Base-by-base conservation (phyloP, 2,888 invertebrate species). In the Crossocerus cetratus region DNA sequence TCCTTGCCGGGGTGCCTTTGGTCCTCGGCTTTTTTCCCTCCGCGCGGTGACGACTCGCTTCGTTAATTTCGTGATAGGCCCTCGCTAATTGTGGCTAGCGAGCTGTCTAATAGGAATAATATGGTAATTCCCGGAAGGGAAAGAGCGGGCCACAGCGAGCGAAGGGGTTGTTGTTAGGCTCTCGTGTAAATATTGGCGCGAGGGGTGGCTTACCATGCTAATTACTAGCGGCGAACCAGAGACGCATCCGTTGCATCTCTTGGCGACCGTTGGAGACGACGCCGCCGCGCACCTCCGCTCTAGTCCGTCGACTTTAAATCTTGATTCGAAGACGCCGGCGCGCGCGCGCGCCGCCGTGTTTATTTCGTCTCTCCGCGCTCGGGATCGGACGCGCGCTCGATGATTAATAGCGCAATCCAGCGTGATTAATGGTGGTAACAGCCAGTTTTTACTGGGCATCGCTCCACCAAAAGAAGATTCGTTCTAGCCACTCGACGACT, bases 41-140 rank as follows among this genome's bases (percentile, higher is more conserved):
- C 1, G 3, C 44, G 65, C 71, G 80, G 67, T 81, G 86, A 32
- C 32, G 32, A 86, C 67, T 81, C 77, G 88, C 85, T 87, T 88
- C 87, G 87, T 89, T 89, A 88, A 86, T 86, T 89, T 85, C 74
- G 77, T 86, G 87, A 85, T 83, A 82, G 84, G 82, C 83, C 76
- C 84, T 84, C 84, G 87, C 87, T 88, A 88, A 88, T 88, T 89
- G 88, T 84, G 89, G 88, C 87, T 88, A 88, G 87, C 86, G 86
- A 87, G 79, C 83, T 86, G 86, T 86, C 86, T 88, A 88, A 89
- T 89, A 86, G 89, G 86, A 87, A 88, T 89, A 89, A 89, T 89
- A 89, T 88, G 89, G 86, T 89, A 89, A 89, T 89, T 76, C 73
- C 69, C 5, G 22, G 71, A 69, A 57, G 49, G 76, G 76, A 55